Base-by-base conservation (phyloP, 2,888 invertebrate genomes). In the Eudasyphora cyanicolor region DNA sequence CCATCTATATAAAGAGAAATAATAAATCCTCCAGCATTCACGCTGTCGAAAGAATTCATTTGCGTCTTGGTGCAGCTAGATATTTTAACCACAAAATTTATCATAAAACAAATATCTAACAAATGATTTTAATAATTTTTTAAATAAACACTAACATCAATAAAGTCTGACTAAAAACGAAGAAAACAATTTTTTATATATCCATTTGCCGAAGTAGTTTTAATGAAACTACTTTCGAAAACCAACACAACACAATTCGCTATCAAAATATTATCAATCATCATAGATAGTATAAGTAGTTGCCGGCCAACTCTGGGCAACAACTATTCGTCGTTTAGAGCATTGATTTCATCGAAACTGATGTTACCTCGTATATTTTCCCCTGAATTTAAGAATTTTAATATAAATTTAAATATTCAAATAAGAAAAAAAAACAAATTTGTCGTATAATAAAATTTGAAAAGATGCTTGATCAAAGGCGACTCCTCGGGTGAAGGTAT, bases 191-290 rank as follows among this genome's bases (percentile, higher is more conserved):
- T n/a, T 54, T 54, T 14, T 10, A 54, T 1, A 21, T 19, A 17
- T 54, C 27, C 24, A 27, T 27, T n/a, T 17, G 7, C 7, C 14
- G 27, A 27, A 19, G 57, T 24, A 6, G 57, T 57, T 4, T 14
- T 21, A 38, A 35, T 24, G 12, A 42, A 67, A 42, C 67, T 67
- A 67, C 67, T 67, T 67, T 67, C 67, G 17, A 67, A 67, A 67
- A 14, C n/a, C 35, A n/a, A 67, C 24, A 21, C 14, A 42, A 21
- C 38, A 67, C 19, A 42, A 67, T 19, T 64, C 29, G 67, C 67
- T 67, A 67, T 67, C 67, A 67, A 67, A 67, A 67, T 42, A 67
- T 42, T 67, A 67, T 67, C 67, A 67, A 67, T 67, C 67, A 67
- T 42, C 12, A n/a, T n/a, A n/a, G n/a, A n/a, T n/a, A n/a, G n/a